phyloP scores from a whole-genome alignment of 1,140 invertebrate species.

The Papilio polyxenes region DNA sequence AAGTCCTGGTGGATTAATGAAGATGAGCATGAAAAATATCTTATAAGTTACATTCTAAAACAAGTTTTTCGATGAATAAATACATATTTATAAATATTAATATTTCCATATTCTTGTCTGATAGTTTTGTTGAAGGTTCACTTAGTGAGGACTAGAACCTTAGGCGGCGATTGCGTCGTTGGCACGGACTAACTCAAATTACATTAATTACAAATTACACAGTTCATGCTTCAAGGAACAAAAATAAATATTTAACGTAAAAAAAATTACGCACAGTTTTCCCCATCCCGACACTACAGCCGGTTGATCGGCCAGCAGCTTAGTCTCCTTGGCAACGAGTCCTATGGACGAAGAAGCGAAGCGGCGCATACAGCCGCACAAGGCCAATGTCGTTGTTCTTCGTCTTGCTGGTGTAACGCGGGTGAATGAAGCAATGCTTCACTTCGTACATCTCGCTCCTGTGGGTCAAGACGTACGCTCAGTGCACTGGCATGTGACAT shows the following conservation, averaged over 20 bases:
- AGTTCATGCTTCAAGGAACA: background rate
- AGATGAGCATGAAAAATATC: no score
- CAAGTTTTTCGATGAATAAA: no score
- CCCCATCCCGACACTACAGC: constrained; percentile 75
- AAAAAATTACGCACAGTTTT: constrained; percentile 57
- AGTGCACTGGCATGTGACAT: constrained; percentile 60
- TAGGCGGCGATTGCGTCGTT: no score
- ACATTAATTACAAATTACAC: no score
- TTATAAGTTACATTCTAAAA: no score
- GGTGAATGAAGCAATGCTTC: constrained; percentile 65
- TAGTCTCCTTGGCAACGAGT: constrained; percentile 53
- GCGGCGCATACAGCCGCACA: constrained; percentile 61
- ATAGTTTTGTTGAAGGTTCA: no score
- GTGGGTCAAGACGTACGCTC: constrained; percentile 65
- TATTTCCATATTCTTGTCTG: no score
- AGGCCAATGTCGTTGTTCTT: constrained; percentile 68
- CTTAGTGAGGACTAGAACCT: no score
- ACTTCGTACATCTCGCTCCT: constrained; percentile 75
- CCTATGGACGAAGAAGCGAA: constrained; percentile 71
- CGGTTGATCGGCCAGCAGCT: constrained; percentile 53
- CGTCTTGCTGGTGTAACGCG: constrained; percentile 61
- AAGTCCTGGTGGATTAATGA: no score
- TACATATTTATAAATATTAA: no score
- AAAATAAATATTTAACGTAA: background rate
- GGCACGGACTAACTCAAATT: no score